Evolutionary conservation across 2,113 vertebrate species (phyloP), one percentile per base, ranked within the genome.

Genomic region (Mugil cephalus): DNA sequence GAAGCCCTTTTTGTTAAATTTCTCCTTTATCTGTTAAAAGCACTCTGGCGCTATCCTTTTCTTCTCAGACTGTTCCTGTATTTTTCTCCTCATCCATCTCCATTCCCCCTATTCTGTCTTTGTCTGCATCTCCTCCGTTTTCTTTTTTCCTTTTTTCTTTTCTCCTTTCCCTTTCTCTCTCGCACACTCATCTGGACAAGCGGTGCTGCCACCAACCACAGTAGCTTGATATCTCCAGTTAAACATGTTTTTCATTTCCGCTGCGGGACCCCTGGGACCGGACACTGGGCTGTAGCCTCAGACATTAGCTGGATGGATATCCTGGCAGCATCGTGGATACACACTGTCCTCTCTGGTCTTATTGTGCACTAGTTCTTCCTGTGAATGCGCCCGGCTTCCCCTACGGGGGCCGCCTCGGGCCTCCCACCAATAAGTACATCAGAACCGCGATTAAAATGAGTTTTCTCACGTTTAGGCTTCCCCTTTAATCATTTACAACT

Each of bases 201-300:
- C 55, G 2, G 18, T 58, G 10, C 30, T 66, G 58, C 56, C 78
- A 78, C 80, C 39, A n/a, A 79, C 71, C 63, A 83, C 50, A 80
- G 78, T 61, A 83, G 74, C 84, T 73, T 69, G 83, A 84, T 86
- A 55, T 60, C 35, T 80, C 48, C 82, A 66, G 77, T 89, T 85
- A 82, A 92, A 84, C 81, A 84, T 83, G 84, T 84, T 89, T 93
- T 92, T 91, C 82, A 91, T 92, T 92, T 87, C 88, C 87, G 75
- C 80, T 73, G 60, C 64, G 62, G 73, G 66, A 85, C 88, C 82
- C 62, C 11, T 38, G 88, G 85, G 87, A 87, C 63, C 2, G 34
- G 66, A 53, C 74, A 69, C 68, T 77, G 70, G 56, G 76, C 65
- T 77, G 61, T 8, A 61, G 83, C 76, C 64, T 69, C 77, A 67